Evolutionary conservation across 2,113 vertebrate species (phyloP).

Genomic region (Microcebus murinus): DNA sequence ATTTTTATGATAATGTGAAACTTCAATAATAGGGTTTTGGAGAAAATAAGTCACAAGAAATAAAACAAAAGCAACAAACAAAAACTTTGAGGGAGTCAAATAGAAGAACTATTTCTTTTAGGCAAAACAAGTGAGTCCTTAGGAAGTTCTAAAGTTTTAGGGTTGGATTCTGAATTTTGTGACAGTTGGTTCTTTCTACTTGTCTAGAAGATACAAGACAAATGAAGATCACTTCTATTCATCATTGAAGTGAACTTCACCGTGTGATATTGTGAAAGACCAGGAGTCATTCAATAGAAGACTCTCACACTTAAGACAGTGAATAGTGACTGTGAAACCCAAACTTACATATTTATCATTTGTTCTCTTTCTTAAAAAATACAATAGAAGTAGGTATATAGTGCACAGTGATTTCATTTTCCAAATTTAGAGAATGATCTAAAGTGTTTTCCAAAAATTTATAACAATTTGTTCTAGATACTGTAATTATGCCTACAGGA

Average conservation of each 20-base stretch:
- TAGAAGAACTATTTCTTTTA: not conserved
- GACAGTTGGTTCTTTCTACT: constrained; percentile 64
- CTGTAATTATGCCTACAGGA: not conserved
- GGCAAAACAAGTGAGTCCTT: not conserved
- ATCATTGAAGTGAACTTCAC: constrained; percentile 68
- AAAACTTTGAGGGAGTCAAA: not conserved
- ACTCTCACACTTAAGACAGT: not conserved
- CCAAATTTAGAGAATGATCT: not conserved
- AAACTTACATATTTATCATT: constrained; percentile 66
- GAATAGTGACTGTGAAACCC: not conserved
- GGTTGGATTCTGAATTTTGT: not conserved
- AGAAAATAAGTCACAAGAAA: not conserved
- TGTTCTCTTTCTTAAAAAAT: not conserved
- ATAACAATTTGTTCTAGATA: not conserved
- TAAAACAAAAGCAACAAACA: not conserved
- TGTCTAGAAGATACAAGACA: constrained; percentile 57
- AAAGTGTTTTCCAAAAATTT: not conserved
- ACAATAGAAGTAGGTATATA: not conserved
- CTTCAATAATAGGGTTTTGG: not conserved
- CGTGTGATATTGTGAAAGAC: constrained; percentile 59
- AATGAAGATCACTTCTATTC: constrained; percentile 65
- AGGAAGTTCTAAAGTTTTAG: not conserved
- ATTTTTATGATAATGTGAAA: not conserved
- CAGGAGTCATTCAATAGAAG: constrained; percentile 43
- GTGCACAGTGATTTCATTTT: not conserved